phyloP scores from a whole-genome alignment of 2,113 vertebrate genomes.

The Sylvietta virens region DNA sequence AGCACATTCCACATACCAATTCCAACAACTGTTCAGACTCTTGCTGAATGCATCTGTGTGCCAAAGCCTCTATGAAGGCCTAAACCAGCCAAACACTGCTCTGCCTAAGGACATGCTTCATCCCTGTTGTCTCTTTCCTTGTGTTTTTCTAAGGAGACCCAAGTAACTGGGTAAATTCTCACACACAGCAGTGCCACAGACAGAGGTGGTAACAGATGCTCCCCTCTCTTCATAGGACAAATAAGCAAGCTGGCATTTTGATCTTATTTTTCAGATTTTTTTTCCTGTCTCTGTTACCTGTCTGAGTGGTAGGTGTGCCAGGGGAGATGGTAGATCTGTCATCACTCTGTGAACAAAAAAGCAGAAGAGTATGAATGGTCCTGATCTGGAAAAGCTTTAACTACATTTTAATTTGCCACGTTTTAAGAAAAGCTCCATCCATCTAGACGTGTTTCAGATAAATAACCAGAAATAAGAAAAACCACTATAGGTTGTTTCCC shows the following conservation, averaged over 20 bases:
- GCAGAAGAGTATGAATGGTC: background rate
- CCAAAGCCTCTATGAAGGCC: background rate
- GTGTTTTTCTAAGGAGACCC: background rate
- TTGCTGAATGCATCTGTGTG: background rate
- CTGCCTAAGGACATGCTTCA: background rate
- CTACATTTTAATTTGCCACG: background rate
- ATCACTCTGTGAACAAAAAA: slow-evolving; percentile 78
- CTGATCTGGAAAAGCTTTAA: background rate
- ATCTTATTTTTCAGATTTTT: background rate
- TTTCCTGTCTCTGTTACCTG: slow-evolving; percentile 74
- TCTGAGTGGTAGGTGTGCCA: slow-evolving; percentile 67
- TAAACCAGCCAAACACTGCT: background rate
- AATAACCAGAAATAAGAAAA: background rate
- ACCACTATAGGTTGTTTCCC: background rate
- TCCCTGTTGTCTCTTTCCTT: background rate
- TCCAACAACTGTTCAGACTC: slow-evolving; percentile 36
- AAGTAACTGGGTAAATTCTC: background rate
- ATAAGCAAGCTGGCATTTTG: background rate
- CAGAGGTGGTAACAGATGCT: background rate
- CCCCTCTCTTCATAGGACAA: background rate
- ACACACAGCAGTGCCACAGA: background rate
- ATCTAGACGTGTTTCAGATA: background rate
- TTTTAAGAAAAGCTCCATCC: background rate
- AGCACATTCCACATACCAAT: slow-evolving; percentile 27
- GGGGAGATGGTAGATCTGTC: slow-evolving; percentile 79